These are phyloP conservation scores for Myiagra hebetior DNA, from an alignment of 2,113 vertebrate genomes.

Conservation along the genomic window DNA sequence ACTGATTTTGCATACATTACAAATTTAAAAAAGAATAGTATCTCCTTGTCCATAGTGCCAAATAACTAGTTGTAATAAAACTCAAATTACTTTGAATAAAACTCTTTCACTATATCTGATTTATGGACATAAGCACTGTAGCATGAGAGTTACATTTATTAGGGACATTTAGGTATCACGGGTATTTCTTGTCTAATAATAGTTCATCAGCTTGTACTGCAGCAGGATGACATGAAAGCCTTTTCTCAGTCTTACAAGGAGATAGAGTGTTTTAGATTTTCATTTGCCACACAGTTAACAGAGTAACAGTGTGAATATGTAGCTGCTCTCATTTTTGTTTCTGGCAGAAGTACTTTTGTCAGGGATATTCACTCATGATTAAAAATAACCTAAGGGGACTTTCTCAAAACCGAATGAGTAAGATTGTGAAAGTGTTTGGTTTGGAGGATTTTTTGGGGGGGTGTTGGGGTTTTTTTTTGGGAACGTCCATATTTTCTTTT, in stretches of 20 bases:
- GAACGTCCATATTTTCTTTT: background rate
- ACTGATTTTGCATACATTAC: background rate
- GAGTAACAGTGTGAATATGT: background rate
- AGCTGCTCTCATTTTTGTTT: background rate
- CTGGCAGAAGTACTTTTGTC: background rate
- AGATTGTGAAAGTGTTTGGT: background rate
- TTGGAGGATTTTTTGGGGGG: fast-evolving
- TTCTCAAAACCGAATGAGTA: background rate
- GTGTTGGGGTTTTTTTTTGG: background rate
- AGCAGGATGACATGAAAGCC: background rate
- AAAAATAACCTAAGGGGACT: background rate
- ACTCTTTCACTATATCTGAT: background rate
- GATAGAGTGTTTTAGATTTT: background rate
- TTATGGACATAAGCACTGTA: background rate
- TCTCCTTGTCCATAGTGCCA: background rate
- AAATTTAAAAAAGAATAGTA: background rate
- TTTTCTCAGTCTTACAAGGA: background rate
- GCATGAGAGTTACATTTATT: background rate
- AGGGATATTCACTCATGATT: background rate
- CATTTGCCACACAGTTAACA: background rate
- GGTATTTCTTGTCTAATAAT: conserved; percentile 1
- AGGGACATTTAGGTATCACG: background rate
- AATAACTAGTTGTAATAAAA: background rate
- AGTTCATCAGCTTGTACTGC: background rate
- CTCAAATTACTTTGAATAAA: background rate